A percentile compares a stretch with the other conserved stretches of the same genome.
phyloP scores from a whole-genome alignment of 1,140 invertebrate genomes.

The Brachionus koreanus region DNA sequence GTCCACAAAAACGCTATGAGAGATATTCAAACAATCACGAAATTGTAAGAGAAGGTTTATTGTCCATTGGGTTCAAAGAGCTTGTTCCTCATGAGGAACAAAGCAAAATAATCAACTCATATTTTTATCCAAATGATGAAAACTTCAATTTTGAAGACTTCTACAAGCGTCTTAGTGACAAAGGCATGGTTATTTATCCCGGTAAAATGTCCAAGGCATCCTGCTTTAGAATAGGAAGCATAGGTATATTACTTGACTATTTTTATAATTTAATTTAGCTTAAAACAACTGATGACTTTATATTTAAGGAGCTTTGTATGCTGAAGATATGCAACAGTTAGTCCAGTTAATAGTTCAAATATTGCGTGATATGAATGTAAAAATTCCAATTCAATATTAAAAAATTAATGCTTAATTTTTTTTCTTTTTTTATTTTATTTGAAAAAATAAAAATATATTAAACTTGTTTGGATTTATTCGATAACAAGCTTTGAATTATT shows the following conservation, averaged over 20 bases:
- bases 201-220: slow-evolving; percentile 60
- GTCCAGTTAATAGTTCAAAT: slow-evolving; percentile 55
- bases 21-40: slow-evolving; percentile 58
- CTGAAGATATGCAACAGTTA: slow-evolving; percentile 57
- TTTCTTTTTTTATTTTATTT: background rate
- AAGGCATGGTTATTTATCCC: slow-evolving; percentile 61
- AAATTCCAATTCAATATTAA: slow-evolving; percentile 38
- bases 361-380: slow-evolving; percentile 53
- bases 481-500: background rate
- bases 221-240: slow-evolving; percentile 62
- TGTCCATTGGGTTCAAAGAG: slow-evolving; percentile 57
- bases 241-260: slow-evolving; percentile 58
- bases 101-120: slow-evolving; percentile 61
- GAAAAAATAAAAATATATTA: background rate
- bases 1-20: slow-evolving; percentile 54
- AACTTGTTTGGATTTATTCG: background rate
- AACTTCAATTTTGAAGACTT: slow-evolving; percentile 60
- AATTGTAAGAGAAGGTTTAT: slow-evolving; percentile 58
- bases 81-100: slow-evolving; percentile 52
- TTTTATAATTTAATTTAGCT: background rate
- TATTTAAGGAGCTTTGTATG: background rate
- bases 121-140: slow-evolving; percentile 54
- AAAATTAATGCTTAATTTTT: background rate
- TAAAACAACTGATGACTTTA: background rate
- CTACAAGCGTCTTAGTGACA: slow-evolving; percentile 58